phyloP scores from a whole-genome alignment of 2,797 vertebrate species.

The Dendrocincla fuliginosa region DNA sequence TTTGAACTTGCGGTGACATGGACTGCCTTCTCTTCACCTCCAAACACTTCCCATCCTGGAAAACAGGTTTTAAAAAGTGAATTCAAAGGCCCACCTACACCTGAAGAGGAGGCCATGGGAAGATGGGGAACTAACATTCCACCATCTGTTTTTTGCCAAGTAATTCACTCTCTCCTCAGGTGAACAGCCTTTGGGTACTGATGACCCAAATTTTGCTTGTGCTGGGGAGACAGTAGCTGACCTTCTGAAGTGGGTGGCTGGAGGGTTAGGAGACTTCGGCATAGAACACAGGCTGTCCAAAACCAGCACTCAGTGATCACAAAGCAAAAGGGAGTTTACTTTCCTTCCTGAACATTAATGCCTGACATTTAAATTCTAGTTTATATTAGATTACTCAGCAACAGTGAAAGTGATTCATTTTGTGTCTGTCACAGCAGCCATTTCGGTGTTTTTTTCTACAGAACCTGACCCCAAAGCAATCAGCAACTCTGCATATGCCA shows the following conservation, averaged over 20 bases:
- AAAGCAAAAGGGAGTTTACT: neutral
- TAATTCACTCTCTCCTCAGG: neutral
- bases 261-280: neutral
- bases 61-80: neutral
- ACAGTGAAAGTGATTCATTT: neutral
- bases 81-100: neutral
- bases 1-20: neutral
- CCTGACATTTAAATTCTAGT: neutral
- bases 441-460: neutral
- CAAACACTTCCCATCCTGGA: neutral
- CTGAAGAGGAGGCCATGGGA: neutral
- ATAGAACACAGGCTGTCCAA: neutral
- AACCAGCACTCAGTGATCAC: neutral
- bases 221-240: neutral
- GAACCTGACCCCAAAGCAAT: neutral
- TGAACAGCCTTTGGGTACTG: neutral
- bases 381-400: neutral
- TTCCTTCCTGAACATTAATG: neutral
- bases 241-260: neutral
- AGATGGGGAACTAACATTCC: neutral
- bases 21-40: neutral
- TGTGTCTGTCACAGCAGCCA: neutral
- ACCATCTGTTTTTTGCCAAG: neutral
- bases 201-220: neutral
- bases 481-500: neutral